These are phyloP conservation scores for Araneus ventricosus DNA, from an alignment of 1,140 invertebrate genomes.

Conservation along the genomic window DNA sequence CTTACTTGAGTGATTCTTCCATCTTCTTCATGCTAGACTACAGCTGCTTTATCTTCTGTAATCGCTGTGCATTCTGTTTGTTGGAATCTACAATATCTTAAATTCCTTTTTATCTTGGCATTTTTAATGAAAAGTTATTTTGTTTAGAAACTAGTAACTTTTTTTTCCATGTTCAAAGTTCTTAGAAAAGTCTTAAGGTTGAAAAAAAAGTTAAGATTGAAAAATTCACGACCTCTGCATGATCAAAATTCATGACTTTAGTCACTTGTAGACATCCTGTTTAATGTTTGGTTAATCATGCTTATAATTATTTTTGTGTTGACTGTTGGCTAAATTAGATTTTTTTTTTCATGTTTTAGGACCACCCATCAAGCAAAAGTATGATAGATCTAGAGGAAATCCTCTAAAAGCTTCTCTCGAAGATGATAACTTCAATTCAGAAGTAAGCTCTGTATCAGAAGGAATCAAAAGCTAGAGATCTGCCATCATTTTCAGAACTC, in stretches of 20 bases:
- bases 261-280: neutral
- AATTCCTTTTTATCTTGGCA: too few relatives aligned
- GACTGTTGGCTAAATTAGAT: neutral
- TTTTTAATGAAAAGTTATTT: too few relatives aligned
- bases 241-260: neutral
- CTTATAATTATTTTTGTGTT: neutral
- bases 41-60: too few relatives aligned
- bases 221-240: too few relatives aligned
- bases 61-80: too few relatives aligned
- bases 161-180: too few relatives aligned
- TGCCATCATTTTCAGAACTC: neutral
- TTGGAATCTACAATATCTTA: too few relatives aligned
- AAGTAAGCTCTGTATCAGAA: constrained; percentile 11
- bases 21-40: too few relatives aligned
- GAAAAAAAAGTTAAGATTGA: too few relatives aligned
- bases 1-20: too few relatives aligned
- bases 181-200: too few relatives aligned
- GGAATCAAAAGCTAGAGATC: neutral
- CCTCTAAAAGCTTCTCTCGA: neutral
- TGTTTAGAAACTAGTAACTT: too few relatives aligned
- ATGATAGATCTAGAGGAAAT: constrained; percentile 19
- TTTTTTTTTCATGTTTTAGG: constrained; percentile 29
- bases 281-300: neutral
- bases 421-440: constrained; percentile 21
- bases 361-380: constrained; percentile 47